Percentiles rank a stretch among this genome's conserved stretches.
These are phyloP conservation scores for Erythrolamprus reginae DNA, from an alignment of 2,113 vertebrate genomes.

Conservation along the genomic window DNA sequence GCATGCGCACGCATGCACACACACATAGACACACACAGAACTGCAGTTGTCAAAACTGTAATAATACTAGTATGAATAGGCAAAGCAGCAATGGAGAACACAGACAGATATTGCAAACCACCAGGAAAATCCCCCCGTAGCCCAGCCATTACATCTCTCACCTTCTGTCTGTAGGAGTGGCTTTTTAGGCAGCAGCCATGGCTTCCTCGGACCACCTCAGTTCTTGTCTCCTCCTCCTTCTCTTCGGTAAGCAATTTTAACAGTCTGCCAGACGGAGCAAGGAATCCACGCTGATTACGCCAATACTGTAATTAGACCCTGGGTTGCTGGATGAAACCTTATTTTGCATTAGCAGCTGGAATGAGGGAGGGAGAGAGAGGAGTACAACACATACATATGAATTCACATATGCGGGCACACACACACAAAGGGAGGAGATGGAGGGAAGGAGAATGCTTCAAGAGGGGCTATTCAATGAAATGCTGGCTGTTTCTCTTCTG, in stretches of 20 bases:
- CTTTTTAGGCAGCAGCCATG: conserved; percentile 21
- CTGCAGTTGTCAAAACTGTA: background rate
- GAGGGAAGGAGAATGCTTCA: background rate
- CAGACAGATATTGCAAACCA: background rate
- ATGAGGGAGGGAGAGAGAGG: no score
- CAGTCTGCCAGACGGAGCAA: background rate
- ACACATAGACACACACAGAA: background rate
- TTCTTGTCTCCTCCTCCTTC: background rate
- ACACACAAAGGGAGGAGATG: background rate
- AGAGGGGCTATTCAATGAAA: background rate
- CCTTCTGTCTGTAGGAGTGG: background rate
- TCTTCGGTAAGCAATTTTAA: background rate
- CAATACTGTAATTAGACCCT: background rate
- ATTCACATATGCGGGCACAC: background rate
- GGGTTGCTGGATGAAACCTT: background rate
- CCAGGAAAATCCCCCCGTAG: background rate
- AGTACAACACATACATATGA: background rate
- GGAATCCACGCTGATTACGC: conserved; percentile 5
- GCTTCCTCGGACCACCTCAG: conserved; percentile 10
- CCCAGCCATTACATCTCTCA: background rate
- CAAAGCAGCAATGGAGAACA: background rate
- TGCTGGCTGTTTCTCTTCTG: background rate
- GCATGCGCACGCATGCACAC: background rate
- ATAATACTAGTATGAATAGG: background rate
- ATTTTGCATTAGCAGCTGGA: background rate